A percentile compares a stretch with the other conserved stretches of the same genome.
Conservation (phyloP, 1,140 invertebrate genomes). For the Zophobas atratus region DNA sequence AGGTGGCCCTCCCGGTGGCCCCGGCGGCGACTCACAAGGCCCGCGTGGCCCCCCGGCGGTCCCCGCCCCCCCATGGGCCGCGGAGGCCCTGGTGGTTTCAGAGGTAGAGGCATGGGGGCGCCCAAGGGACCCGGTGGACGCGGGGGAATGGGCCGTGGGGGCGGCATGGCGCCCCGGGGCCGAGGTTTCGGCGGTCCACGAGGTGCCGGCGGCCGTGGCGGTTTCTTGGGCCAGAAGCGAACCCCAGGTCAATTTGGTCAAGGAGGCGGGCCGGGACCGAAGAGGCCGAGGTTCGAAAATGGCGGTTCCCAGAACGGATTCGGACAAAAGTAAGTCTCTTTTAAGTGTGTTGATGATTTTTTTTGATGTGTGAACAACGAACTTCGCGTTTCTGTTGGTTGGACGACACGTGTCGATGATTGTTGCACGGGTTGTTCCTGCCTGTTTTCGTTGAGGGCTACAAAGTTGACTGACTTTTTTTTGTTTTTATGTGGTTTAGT, state of each 20-base stretch:
- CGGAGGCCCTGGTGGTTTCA: constrained; percentile 54
- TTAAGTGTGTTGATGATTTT: constrained; percentile 20
- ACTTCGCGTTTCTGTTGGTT: too few species aligned
- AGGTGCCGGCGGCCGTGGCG: constrained; percentile 49
- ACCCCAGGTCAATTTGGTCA: constrained; percentile 51
- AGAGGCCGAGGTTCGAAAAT: constrained; percentile 58
- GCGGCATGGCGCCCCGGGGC: constrained; percentile 38
- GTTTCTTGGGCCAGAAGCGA: constrained; percentile 49
- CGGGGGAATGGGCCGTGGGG: constrained; percentile 35
- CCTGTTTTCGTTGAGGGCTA: too few species aligned
- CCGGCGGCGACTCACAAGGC: constrained; percentile 44
- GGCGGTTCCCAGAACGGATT: constrained; percentile 55
- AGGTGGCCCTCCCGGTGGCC: constrained; percentile 51
- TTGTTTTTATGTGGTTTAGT: constrained; percentile 1
- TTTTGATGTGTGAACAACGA: neutral
- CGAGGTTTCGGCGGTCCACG: constrained; percentile 48
- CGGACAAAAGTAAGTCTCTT: constrained; percentile 47
- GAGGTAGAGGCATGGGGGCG: constrained; percentile 45
- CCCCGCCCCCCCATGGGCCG: constrained; percentile 50
- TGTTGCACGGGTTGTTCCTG: too few species aligned
- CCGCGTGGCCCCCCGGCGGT: constrained; percentile 50
- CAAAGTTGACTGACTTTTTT: too few species aligned
- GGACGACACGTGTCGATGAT: too few species aligned
- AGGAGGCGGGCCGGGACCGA: constrained; percentile 50
- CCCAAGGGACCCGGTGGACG: constrained; percentile 34